Base-by-base conservation (phyloP, 1,140 invertebrate genomes). In the Drosophila elegans region DNA sequence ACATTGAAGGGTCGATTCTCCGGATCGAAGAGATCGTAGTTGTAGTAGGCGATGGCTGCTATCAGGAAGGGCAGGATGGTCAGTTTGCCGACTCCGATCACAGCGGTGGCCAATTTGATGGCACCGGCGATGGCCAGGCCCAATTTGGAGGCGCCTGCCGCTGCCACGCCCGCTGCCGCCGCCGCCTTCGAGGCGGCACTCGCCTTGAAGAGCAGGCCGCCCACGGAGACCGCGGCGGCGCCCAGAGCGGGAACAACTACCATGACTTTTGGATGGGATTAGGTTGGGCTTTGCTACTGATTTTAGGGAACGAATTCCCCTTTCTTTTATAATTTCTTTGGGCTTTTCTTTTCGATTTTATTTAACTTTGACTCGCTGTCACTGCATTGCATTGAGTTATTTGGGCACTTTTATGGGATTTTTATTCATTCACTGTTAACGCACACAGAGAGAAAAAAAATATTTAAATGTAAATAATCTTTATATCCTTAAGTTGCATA, bases 11-110 rank as follows among this genome's bases (percentile, higher is more conserved):
- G 96, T 54, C 96, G 94, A 82, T 95, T 96, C 92, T 98, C 97
- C 0, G 97, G 97, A 90, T 98, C 97, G 79, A 97, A 95, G 2
- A 96, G 93, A 71, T 97, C 96, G 89, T 97, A 98, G 92, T 97
- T 95, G 91, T 96, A 97, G 83, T 97, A 98, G 0, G 96, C 95
- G 44, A 98, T 93, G 0, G 96, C 94, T 0, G 95, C 96, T 49
- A 98, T 93, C 63, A 98, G 94, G 27, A 95, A 94, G 0, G 97
- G 97, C 27, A 98, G 93, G 72, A 97, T 95, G 21, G 96, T 94
- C 1, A 97, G 90, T 74, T 96, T 96, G 49, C 95, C 94, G 3
- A 95, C 92, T 0, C 96, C 96, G 2, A 95, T 93, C 0, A 97
- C 92, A 0, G 95, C 91, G 1, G 95, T 93, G 0, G 96, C 95